Conservation (phyloP, 1,140 invertebrate species). For the Pissodes strobi region DNA sequence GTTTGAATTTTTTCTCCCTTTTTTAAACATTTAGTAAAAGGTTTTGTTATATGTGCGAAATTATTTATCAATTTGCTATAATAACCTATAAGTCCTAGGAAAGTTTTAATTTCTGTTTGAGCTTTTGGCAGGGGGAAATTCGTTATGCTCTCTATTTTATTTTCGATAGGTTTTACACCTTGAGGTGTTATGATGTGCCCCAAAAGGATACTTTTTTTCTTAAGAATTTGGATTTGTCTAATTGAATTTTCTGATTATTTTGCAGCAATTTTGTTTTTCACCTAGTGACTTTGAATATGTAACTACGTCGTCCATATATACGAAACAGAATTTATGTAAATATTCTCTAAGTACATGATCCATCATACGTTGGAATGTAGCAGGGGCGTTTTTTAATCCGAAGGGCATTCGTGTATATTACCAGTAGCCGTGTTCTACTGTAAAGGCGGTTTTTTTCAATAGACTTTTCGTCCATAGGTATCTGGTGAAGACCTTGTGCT, state of each 20-base stretch:
- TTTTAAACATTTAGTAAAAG: conserved; percentile 6
- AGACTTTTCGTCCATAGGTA: too few species aligned
- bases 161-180: conserved; percentile 38
- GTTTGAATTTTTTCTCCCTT: conserved; percentile 4
- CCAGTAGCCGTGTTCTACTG: too few species aligned
- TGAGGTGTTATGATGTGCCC: conserved; percentile 37
- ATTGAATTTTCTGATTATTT: conserved; percentile 5
- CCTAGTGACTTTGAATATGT: too few species aligned
- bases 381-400: too few species aligned
- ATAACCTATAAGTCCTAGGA: conserved; percentile 4
- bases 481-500: too few species aligned
- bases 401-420: too few species aligned
- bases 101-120: background rate
- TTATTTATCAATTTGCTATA: background rate
- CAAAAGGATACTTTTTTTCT: conserved; percentile 33
- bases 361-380: too few species aligned
- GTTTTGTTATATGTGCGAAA: conserved; percentile 12
- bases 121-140: conserved; percentile 6
- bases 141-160: conserved; percentile 28
- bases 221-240: too few species aligned
- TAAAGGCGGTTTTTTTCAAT: too few species aligned
- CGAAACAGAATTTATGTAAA: too few species aligned
- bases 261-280: background rate
- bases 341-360: too few species aligned
- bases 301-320: too few species aligned